Percentiles rank a stretch among this genome's conserved stretches.
Conservation (phyloP, 2,888 invertebrate genomes). For the Thyatira batis region DNA sequence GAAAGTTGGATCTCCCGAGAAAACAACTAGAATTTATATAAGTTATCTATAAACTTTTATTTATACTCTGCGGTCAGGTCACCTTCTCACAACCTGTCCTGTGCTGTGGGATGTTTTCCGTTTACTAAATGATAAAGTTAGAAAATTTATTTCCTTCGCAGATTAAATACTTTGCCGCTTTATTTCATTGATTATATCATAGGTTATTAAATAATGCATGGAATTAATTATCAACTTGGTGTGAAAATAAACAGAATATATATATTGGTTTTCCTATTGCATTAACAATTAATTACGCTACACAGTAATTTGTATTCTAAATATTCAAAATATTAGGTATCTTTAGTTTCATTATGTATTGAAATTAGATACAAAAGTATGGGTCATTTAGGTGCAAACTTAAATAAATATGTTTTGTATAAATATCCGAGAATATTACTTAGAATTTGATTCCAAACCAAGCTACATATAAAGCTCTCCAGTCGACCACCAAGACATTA, state of each 20-base stretch:
- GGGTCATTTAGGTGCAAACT: too few relatives aligned
- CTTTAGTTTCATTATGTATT: too few relatives aligned
- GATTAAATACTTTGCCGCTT: background rate
- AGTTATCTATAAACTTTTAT: background rate
- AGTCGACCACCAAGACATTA: too few relatives aligned
- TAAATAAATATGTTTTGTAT: too few relatives aligned
- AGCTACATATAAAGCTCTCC: too few relatives aligned
- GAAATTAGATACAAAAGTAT: too few relatives aligned
- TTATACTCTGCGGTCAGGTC: background rate
- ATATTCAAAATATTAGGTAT: too few relatives aligned
- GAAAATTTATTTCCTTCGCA: background rate
- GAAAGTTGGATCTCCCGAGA: background rate
- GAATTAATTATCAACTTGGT: background rate
- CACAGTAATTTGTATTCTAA: too few relatives aligned
- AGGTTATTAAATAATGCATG: background rate
- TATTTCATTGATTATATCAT: background rate
- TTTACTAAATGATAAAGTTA: constrained; percentile 3
- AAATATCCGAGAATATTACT: too few relatives aligned
- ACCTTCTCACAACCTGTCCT: background rate
- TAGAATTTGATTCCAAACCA: too few relatives aligned
- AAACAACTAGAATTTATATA: background rate
- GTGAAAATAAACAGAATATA: background rate
- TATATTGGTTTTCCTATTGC: background rate
- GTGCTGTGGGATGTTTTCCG: background rate
- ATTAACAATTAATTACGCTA: too few relatives aligned